Base-by-base conservation (phyloP, 1,140 invertebrate species). In the Hylaeus anthracinus region DNA sequence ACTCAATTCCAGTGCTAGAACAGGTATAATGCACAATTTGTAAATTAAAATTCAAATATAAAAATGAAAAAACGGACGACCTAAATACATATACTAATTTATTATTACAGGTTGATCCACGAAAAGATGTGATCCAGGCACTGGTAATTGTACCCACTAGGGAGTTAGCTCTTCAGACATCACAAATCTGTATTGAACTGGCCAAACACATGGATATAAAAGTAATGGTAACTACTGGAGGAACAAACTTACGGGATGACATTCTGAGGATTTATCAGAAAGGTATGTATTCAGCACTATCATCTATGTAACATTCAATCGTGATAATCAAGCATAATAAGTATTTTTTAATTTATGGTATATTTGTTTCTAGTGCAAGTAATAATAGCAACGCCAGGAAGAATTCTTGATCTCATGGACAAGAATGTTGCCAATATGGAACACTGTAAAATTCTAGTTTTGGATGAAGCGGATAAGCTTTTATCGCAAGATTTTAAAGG, bases 241-340 rank as follows among this genome's bases (percentile, higher is more conserved):
- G 99, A 88, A 99, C 99, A 83, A 99, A 99, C 94, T 95, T 99
- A 80, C 97, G 98, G 91, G 99, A 99, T 94, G 99, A 99, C 93
- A 99, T 99, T 92, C 98, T 99, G 97, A 97, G 99, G 94, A 98
- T 99, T 92, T 99, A 99, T 95, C 98, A 99, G 94, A 98, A 98
- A 96, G 96, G 96, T 97, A 92, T 91, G 82, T 80, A 72, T 85
- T 43, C 15, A 5, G 12, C 12, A 6, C 2, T 37, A 8, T 61
- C 3, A 8, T 14, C 3, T 41, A 12, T 63, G 1, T 39, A 63
- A 37, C 14, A 37, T 4, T 4, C 67, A 81, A 58, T 72, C 51
- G 10, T 12, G 53, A 60, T 39, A 79, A 41, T 58, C 71, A 8
- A n/a, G 2, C 14, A 26, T 70, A 48, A 45, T 61, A 77, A 61